Percentiles rank a stretch among this genome's conserved stretches.
Conservation (phyloP, 2,113 vertebrate genomes). For the Lethenteron reissneri region DNA sequence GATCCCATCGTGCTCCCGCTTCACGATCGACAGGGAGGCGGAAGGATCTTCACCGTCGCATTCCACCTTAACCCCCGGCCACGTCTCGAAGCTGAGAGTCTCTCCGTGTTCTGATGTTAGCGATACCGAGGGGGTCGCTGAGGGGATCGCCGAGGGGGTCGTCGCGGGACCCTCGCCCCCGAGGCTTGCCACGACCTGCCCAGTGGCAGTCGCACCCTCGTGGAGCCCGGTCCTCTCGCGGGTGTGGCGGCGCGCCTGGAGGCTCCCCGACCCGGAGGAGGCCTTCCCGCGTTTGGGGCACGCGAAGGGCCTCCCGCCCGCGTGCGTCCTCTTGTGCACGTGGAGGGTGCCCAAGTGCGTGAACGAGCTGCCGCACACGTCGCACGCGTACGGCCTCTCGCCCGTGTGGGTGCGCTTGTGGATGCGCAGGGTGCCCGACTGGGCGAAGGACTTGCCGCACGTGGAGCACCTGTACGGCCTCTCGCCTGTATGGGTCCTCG, state of each 20-base stretch:
- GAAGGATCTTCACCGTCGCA: too few species aligned
- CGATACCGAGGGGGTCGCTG: too few species aligned
- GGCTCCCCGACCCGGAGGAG: not conserved
- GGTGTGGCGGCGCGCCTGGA: not conserved
- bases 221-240: too few species aligned
- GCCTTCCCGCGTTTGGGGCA: conserved; percentile 29
- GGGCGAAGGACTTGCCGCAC: conserved; percentile 56
- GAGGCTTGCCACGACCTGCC: too few species aligned
- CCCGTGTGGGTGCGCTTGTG: conserved; percentile 66
- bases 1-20: too few species aligned
- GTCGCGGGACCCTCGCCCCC: too few species aligned
- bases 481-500: conserved; percentile 32
- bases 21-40: too few species aligned
- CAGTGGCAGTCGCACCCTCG: too few species aligned
- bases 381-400: conserved; percentile 41
- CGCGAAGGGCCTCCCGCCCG: conserved; percentile 37
- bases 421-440: conserved; percentile 60
- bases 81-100: too few species aligned
- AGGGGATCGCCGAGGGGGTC: too few species aligned
- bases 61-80: too few species aligned
- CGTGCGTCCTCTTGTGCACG: conserved; percentile 53
- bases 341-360: conserved; percentile 50
- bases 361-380: conserved; percentile 50
- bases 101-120: too few species aligned
- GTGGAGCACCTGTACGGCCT: conserved; percentile 31